These are phyloP conservation scores for Scomberomorus guttatus DNA, from an alignment of 2,797 vertebrate species.

Conservation along the genomic window DNA sequence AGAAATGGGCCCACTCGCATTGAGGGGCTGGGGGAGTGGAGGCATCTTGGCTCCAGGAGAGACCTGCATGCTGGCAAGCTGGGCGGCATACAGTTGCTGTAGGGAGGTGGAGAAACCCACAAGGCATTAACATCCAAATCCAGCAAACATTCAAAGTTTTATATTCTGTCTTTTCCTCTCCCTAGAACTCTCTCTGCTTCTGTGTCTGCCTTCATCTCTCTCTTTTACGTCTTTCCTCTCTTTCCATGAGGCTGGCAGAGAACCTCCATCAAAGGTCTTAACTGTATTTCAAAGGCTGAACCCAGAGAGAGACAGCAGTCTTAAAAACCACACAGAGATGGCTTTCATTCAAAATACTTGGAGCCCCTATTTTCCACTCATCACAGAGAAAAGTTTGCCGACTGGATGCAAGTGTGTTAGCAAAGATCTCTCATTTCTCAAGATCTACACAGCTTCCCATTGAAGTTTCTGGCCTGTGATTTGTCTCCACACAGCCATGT, in stretches of 20 bases:
- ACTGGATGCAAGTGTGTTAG: slow-evolving; percentile 83
- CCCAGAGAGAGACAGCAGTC: slow-evolving; percentile 85
- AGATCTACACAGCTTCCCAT: slow-evolving; percentile 72
- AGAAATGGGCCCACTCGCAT: slow-evolving; percentile 93
- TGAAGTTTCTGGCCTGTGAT: slow-evolving; percentile 77
- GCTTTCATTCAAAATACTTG: slow-evolving; percentile 86
- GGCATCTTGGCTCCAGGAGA: slow-evolving; percentile 99
- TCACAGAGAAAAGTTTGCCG: slow-evolving; percentile 85
- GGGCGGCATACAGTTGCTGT: slow-evolving; percentile 99
- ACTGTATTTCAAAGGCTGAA: slow-evolving; percentile 87
- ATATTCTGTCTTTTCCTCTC: slow-evolving; percentile 82
- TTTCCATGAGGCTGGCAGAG: slow-evolving; percentile 85
- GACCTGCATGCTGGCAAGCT: slow-evolving; percentile 99
- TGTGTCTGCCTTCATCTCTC: slow-evolving; percentile 75
- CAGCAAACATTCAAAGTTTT: slow-evolving; percentile 85
- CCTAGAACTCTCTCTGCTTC: slow-evolving; percentile 70
- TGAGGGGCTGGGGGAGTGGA: slow-evolving; percentile 94
- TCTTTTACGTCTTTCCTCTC: slow-evolving; percentile 79
- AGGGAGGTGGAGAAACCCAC: slow-evolving; percentile 82
- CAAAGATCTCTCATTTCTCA: slow-evolving; percentile 80
- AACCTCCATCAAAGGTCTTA: slow-evolving; percentile 88
- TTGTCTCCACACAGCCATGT: slow-evolving; percentile 74
- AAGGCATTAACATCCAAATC: slow-evolving; percentile 84
- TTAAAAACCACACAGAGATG: slow-evolving; percentile 87
- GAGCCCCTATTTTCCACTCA: slow-evolving; percentile 87